Evolutionary conservation across 2,113 vertebrate genomes (phyloP), one percentile per base, ranked within the genome.

Genomic region (Potamarius usumacintae): DNA sequence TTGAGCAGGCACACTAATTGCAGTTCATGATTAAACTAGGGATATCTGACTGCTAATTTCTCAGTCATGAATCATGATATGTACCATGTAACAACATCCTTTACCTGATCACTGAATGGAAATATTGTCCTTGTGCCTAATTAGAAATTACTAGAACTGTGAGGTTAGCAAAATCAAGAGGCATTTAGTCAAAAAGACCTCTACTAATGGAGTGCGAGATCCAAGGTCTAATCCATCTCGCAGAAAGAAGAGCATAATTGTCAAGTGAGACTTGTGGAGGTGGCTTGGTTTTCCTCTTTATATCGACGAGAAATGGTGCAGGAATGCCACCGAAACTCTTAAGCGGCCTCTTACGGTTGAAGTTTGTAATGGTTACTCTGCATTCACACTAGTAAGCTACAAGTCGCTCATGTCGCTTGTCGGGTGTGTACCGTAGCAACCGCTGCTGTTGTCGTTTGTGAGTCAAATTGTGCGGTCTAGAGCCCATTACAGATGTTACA

Each of bases 1-100:
- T 52, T 67, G 82, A 62, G 84, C 8, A 53, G 48, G 72, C 84
- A 52, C 63, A 63, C 55, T 63, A 65, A 85, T 85, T 85, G 72
- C 84, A 78, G n/a, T 63, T 78, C 17, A 34, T 63, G 42, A 85
- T 78, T 65, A 65, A 85, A 78, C 42, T 78, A 63, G 58, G 84
- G 60, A 78, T 78, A 18, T 77, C 74, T 27, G 42, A 30, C 17
- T 58, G 83, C 67, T 85, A 76, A 77, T 63, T 86, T 80, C 77
- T 63, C 50, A 81, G 50, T 55, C 53, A 76, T 79, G 50, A 67
- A 86, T 67, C 62, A 65, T 81, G 62, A 48, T 67, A 71, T 69
- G 62, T 81, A 57, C 52, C 27, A 57, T 34, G n/a, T 17, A 57
- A 65, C 63, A 48, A 69, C 76, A 50, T 17, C 42, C 12, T 55